These are phyloP conservation scores for Bergia puertoricense DNA, from an alignment of 92 coral and sea anemone genomes.

Conservation along the genomic window DNA sequence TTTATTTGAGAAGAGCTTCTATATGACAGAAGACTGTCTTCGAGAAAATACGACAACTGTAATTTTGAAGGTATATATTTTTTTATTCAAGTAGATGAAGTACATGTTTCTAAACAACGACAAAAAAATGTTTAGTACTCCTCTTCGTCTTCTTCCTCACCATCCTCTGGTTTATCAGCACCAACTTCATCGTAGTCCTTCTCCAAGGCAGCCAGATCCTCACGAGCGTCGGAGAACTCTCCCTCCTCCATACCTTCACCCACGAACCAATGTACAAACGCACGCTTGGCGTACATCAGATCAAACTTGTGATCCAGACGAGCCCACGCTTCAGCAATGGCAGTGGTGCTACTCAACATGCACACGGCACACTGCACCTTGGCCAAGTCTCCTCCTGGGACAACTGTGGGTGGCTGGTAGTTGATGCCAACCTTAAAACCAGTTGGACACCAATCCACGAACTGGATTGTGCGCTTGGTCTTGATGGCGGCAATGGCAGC, in stretches of 20 bases:
- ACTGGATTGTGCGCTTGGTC: slow-evolving; percentile 72
- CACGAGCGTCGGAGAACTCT: background rate
- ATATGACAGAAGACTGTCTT: too few species aligned
- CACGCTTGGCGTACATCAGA: slow-evolving; percentile 85
- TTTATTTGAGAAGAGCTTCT: too few species aligned
- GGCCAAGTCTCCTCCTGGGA: slow-evolving; percentile 8
- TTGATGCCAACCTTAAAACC: slow-evolving; percentile 74
- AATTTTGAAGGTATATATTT: too few species aligned
- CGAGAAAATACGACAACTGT: too few species aligned
- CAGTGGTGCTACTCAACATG: slow-evolving; percentile 68
- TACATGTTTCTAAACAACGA: too few species aligned
- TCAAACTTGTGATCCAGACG: slow-evolving; percentile 83
- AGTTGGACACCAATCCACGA: slow-evolving; percentile 81
- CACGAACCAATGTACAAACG: slow-evolving; percentile 28
- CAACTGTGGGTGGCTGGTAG: slow-evolving; percentile 49
- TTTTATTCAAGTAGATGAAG: too few species aligned
- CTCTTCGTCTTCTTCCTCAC: too few species aligned
- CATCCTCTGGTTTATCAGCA: too few species aligned
- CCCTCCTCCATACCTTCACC: slow-evolving; percentile 2
- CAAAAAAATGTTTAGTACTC: too few species aligned
- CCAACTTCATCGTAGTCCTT: background rate
- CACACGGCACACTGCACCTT: slow-evolving; percentile 27
- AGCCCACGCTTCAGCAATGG: slow-evolving; percentile 86
- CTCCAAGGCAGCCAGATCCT: background rate
- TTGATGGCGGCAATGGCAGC: slow-evolving; percentile 75